Percentiles rank a stretch among this genome's conserved stretches.
Evolutionary conservation across 2,113 vertebrate genomes (phyloP).

Genomic region (Leptosomus discolor): DNA sequence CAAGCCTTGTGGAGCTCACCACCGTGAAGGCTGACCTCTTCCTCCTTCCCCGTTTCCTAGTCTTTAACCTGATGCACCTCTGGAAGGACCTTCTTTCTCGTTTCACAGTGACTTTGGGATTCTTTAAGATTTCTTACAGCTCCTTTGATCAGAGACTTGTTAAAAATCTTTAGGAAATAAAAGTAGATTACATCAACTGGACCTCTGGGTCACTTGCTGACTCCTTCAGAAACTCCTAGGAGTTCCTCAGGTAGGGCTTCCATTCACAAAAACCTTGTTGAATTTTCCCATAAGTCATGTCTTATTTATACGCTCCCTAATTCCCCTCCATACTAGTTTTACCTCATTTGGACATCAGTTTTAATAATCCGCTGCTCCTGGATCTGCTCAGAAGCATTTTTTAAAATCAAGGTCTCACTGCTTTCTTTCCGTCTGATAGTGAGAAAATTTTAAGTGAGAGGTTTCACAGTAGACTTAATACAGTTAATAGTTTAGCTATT

Average conservation of each 20-base stretch:
- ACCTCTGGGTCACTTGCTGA: not conserved
- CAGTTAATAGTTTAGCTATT: conserved; percentile 25
- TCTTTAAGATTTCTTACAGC: not conserved
- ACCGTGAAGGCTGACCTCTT: not conserved
- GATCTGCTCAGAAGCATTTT: not conserved
- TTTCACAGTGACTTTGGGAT: not conserved
- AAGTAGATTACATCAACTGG: not conserved
- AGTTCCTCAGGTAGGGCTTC: not conserved
- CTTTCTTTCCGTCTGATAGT: not conserved
- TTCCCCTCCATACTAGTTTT: not conserved
- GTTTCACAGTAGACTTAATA: conserved; percentile 23
- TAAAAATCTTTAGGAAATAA: not conserved
- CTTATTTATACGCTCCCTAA: not conserved
- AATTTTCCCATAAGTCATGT: not conserved
- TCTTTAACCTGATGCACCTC: not conserved
- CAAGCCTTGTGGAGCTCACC: not conserved
- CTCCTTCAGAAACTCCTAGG: not conserved
- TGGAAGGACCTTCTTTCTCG: not conserved
- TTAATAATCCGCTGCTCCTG: not conserved
- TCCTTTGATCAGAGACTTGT: not conserved
- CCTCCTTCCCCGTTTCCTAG: not conserved
- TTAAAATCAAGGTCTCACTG: not conserved
- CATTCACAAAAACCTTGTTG: not conserved
- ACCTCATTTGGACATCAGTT: not conserved
- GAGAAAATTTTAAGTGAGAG: not conserved